Base-by-base conservation (phyloP, 1,140 invertebrate genomes). In the Calliphora vicina region DNA sequence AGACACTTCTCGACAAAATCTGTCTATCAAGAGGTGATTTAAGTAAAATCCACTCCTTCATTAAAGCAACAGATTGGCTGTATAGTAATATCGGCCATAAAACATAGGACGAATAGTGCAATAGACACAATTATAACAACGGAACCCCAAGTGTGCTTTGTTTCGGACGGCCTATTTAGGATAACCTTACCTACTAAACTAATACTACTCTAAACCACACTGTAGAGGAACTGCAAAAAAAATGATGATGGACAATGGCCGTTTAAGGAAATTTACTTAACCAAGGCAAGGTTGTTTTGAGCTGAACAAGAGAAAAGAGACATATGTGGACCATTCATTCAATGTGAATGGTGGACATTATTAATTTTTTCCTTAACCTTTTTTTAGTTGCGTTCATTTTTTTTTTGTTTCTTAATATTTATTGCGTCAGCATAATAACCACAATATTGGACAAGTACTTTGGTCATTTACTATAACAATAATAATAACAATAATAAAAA, bases 341-440 rank as follows among this genome's bases (percentile, higher is more conserved):
- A 20, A 23, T 67, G 45, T 43, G 42, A 12, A 17, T 50, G 45
- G 45, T 50, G 45, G 45, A 50, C 45, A 43, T 43, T 43, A 43
- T 43, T 43, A 6, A 12, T 43, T 50, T 50, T 50, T 50, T 50
- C 17, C 17, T 23, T 23, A 67, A 67, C 20, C 20, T 67, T 67
- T 23, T 67, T 67, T 67, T 67, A 23, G 20, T 13, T 50, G 45
- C 12, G 12, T 50, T n/a, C n/a, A n/a, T n/a, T n/a, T n/a, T 50
- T 67, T 67, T 67, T 67, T n/a, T 10, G 17, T 61, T 61, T 57
- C 5, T 61, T 67, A 67, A 67, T 20, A 67, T 5, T 23, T 67
- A 67, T 67, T 67, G 61, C 61, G 61, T 67, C 61, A 67, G 61
- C 61, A 67, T 67, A 67, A 20, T 67, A 67, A 67, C 61, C 61